phyloP scores from a whole-genome alignment of 2,113 vertebrate genomes.

The Esox niger region DNA sequence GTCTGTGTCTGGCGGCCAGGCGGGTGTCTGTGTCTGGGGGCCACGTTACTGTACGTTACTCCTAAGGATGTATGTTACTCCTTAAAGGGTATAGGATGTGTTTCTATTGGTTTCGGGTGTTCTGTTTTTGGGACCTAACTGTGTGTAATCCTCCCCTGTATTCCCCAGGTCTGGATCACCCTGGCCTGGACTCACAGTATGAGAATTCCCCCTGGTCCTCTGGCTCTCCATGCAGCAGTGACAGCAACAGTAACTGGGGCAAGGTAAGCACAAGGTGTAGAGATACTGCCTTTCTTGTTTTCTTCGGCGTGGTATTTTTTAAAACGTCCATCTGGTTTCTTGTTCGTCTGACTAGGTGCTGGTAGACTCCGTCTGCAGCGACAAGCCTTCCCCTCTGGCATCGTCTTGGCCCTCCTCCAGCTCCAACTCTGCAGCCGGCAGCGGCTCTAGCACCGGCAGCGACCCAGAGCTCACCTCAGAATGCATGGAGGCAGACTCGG shows the following conservation, averaged over 20 bases:
- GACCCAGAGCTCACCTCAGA: slow-evolving; percentile 90
- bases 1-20: too few species aligned
- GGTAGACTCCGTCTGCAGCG: slow-evolving; percentile 82
- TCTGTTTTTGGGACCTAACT: too few species aligned
- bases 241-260: slow-evolving; percentile 90
- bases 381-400: slow-evolving; percentile 75
- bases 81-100: too few species aligned
- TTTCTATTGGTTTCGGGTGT: too few species aligned
- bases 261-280: slow-evolving; percentile 50
- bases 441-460: slow-evolving; percentile 77
- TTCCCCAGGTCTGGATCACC: slow-evolving; percentile 85
- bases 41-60: too few species aligned
- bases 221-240: slow-evolving; percentile 85
- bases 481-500: slow-evolving; percentile 92
- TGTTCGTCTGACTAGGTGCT: slow-evolving; percentile 56
- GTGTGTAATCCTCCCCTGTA: neutral
- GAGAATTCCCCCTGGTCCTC: slow-evolving; percentile 90
- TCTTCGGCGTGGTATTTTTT: too few species aligned
- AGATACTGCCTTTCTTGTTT: too few species aligned
- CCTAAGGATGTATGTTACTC: too few species aligned
- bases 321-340: too few species aligned
- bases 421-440: slow-evolving; percentile 65
- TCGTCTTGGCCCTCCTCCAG: slow-evolving; percentile 69
- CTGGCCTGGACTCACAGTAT: slow-evolving; percentile 91
- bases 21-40: too few species aligned